These are phyloP conservation scores for Neuroterus valhalla DNA, from an alignment of 1,140 invertebrate genomes.

Conservation along the genomic window DNA sequence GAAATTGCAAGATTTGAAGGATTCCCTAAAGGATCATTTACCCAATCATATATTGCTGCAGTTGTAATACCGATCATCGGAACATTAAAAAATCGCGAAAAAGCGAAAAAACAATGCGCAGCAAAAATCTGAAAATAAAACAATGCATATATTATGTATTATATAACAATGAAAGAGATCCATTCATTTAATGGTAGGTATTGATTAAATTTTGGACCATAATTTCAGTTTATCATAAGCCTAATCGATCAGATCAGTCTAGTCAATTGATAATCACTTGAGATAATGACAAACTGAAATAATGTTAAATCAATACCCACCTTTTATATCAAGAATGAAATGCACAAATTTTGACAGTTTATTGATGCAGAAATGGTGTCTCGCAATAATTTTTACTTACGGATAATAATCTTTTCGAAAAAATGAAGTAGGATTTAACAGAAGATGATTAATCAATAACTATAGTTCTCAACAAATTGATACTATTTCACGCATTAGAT, in stretches of 20 bases:
- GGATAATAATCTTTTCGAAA: neutral
- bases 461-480: neutral
- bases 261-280: too few species aligned
- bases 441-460: neutral
- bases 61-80: constrained; percentile 78
- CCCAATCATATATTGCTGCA: constrained; percentile 76
- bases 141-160: neutral
- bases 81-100: constrained; percentile 76
- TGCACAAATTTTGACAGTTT: neutral
- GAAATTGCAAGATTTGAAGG: constrained; percentile 75
- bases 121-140: constrained; percentile 55
- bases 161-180: neutral
- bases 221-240: too few species aligned
- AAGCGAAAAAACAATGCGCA: constrained; percentile 73
- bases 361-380: neutral
- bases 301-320: too few species aligned
- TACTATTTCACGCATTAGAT: too few species aligned
- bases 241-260: too few species aligned
- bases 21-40: constrained; percentile 77
- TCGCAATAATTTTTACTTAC: neutral
- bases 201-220: too few species aligned
- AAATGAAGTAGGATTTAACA: neutral
- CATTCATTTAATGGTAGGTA: too few species aligned
- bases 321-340: too few species aligned
- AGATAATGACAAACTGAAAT: too few species aligned